Base-by-base conservation (phyloP, 2,888 invertebrate species). In the Chironomus tentans region DNA sequence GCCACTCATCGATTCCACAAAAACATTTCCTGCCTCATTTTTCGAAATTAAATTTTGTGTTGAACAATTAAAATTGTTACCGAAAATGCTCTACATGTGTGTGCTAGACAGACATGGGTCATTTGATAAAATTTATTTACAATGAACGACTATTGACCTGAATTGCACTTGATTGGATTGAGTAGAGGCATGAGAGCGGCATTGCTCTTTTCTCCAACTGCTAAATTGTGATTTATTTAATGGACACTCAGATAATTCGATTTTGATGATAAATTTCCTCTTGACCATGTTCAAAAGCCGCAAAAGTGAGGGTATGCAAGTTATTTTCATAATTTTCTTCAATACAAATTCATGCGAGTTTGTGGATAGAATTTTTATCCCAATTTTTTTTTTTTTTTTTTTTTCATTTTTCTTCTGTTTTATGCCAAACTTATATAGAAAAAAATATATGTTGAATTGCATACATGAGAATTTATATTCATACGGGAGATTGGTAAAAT, bases 181-280 rank as follows among this genome's bases (percentile, higher is more conserved):
- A 50, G 4, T 50, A n/a, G 28, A 28, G 28, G 28, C 28, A 28
- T 28, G 28, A 28, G 28, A 28, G 4, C 28, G 28, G 28, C 50
- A 50, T 15, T 50, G 28, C 28, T 28, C 28, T 6, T 28, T 28
- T 28, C 28, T 28, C 6, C 28, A 5, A 28, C 15, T 50, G 50
- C 68, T 68, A 61, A 72, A 72, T 61, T 72, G 62, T 72, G 72
- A 72, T 72, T 72, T 72, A 72, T 72, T 72, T 72, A 72, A 56
- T 72, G 62, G 62, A 4, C 38, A n/a, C 61, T 62, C n/a, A 22
- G 15, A 68, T 68, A 68, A 68, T 46, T 68, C 38, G 46, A 68
- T 38, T 68, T 68, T 68, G n/a, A 68, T 68, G 46, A 68, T 68
- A 68, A 68, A 38, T 68, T 68, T 68, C 68, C 68, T 68, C 56